Evolutionary conservation across 2,888 invertebrate genomes (phyloP), one percentile per base, ranked within the genome.

Genomic region (Nemapogon koenigi): DNA sequence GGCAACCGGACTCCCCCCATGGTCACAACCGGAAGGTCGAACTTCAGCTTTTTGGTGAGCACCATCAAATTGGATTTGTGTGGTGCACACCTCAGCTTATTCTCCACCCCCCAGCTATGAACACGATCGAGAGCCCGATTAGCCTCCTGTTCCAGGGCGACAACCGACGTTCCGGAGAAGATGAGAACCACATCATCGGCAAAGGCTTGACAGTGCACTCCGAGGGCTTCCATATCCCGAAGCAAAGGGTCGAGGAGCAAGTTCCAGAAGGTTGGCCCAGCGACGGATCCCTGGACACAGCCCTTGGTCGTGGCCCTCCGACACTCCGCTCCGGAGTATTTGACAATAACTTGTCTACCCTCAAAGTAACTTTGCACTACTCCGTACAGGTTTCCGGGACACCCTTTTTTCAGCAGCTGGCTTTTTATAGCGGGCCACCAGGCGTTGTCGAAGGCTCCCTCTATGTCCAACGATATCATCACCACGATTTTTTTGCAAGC

Each of bases 241-340:
- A 28, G 11, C 11, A 11, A 28, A 4, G 6, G 8, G 11, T 28
- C 28, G 6, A 28, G 28, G 10, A 22, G 6, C 3, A 28, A 15
- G 10, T 28, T 35, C 39, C 35, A 39, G 18, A 30, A 10, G 6
- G 30, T 22, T 2, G 38, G 38, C 1, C 38, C 38, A 13, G 30
- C 29, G 7, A 28, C 18, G 2, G 37, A 37, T 1, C 37, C 37
- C 16, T 37, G 37, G 2, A 37, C n/a, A 16, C 37, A 37, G 7
- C 37, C 37, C 10, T 29, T 37, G 27, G 15, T 28, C n/a, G 18
- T 37, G 2, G 15, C n/a, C 8, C 18, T 30, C 6, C 2, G 3
- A 2, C 15, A 14, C 1, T 3, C 16, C 4, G 4, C 25, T 14
- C 38, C 37, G 2, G 29, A 28, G 37, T 29, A 37, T 4, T 29